These are phyloP conservation scores for Gouania willdenowi DNA, from an alignment of 2,797 vertebrate genomes.

Conservation along the genomic window DNA sequence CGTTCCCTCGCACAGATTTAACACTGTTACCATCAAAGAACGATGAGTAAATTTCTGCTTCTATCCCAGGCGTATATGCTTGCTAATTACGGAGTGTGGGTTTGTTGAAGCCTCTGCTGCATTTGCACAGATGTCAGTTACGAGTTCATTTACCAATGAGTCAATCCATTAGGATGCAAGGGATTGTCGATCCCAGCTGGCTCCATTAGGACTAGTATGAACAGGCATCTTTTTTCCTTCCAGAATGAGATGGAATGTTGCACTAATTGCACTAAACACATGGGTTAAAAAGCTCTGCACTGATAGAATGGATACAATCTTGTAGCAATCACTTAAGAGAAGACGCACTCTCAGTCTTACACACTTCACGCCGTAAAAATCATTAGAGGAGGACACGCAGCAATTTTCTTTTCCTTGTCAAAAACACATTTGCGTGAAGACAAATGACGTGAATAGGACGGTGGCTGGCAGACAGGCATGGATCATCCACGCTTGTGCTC, in stretches of 20 bases:
- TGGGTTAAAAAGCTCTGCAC: background rate
- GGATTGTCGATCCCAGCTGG: conserved; percentile 44
- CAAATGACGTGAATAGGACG: conserved; percentile 30
- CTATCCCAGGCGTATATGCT: conserved; percentile 32
- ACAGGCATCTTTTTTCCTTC: conserved; percentile 40
- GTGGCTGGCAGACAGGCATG: conserved; percentile 29
- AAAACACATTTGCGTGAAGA: conserved; percentile 17
- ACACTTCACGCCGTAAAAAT: conserved; percentile 8
- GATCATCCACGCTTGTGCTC: conserved; percentile 46
- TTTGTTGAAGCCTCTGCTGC: background rate
- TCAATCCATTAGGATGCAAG: conserved; percentile 54
- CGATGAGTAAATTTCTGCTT: conserved; percentile 23
- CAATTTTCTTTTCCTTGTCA: conserved; percentile 12
- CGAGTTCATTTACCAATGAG: conserved; percentile 59
- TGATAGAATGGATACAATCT: conserved; percentile 2
- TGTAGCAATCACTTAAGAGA: background rate
- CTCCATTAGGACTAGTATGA: conserved; percentile 61
- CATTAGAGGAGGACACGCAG: conserved; percentile 18
- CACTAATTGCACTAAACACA: conserved; percentile 14
- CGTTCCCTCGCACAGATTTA: no score
- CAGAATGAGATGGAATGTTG: background rate
- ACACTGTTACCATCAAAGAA: conserved; percentile 13
- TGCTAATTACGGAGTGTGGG: no score
- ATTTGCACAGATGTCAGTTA: conserved; percentile 56
- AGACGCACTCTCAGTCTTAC: background rate